Conservation (phyloP, 2,797 vertebrate genomes). For the Xenops minutus region DNA sequence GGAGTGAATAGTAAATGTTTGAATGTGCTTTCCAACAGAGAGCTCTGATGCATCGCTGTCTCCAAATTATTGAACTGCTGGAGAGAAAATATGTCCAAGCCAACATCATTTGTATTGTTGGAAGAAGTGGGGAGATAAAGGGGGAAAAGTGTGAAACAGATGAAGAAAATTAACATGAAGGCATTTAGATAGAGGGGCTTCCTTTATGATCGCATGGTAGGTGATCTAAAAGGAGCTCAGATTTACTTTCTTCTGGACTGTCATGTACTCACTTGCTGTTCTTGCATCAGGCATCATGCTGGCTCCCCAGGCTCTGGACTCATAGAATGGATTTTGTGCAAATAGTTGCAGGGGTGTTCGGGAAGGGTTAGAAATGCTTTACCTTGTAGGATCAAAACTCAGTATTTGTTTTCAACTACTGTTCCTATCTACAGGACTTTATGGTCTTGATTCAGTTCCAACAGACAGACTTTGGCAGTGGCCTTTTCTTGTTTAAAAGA, state of each 20-base stretch:
- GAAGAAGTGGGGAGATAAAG: slow-evolving; percentile 23
- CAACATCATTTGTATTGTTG: slow-evolving; percentile 60
- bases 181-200: slow-evolving; percentile 72
- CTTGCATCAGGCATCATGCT: background rate
- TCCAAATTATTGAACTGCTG: slow-evolving; percentile 76
- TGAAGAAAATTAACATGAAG: slow-evolving; percentile 61
- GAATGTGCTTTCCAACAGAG: slow-evolving; percentile 72
- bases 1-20: slow-evolving; percentile 72
- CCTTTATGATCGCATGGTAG: slow-evolving; percentile 53
- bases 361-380: background rate
- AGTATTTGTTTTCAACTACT: background rate
- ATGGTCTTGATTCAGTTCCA: background rate
- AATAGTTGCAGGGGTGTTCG: background rate
- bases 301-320: background rate
- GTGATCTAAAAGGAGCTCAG: slow-evolving; percentile 39
- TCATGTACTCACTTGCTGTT: background rate
- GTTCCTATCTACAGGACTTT: background rate
- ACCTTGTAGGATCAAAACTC: background rate
- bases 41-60: slow-evolving; percentile 70
- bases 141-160: slow-evolving; percentile 13
- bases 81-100: slow-evolving; percentile 66
- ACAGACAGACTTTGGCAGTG: background rate
- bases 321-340: background rate
- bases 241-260: background rate
- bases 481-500: background rate